Evolutionary conservation across 2,888 invertebrate species (phyloP), one percentile per base, ranked within the genome.

Genomic region (Hirtodrosophila duncani): DNA sequence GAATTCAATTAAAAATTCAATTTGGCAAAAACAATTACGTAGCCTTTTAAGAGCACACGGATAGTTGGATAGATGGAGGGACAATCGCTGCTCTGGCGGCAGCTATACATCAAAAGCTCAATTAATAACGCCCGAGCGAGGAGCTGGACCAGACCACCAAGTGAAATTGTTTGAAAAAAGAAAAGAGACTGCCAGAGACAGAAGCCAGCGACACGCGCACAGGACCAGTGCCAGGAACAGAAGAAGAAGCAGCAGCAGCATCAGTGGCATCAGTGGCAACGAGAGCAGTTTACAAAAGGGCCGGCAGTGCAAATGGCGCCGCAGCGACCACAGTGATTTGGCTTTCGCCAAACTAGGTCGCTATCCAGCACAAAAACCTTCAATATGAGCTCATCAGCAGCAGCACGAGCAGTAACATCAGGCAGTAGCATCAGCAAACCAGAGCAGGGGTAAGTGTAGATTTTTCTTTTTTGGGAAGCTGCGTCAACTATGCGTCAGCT

Each of bases 241-340:
- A 50, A 29, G 44, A 29, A 16, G 31, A 39, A 39, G 44, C 41
- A 57, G 53, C 42, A 42, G 7, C 20, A 20, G 20, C 5, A 4
- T 6, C 29, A n/a, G 20, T 3, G 13, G 18, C 18, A 14, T 23
- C 11, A 20, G 13, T 7, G 8, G 18, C 1, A 20, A 2, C 20
- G 16, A 29, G 42, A 20, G 43, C 36, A 51, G 38, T 61, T 74
- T 74, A 72, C 70, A 74, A 69, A 78, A 63, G 57, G 71, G 68
- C 67, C 71, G 59, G 41, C 42, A 70, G 65, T 75, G 71, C 68
- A 72, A 79, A 64, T 67, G 75, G 72, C 81, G 81, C 82, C 78
- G 39, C 78, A 62, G 50, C 60, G 81, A 66, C 81, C 82, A 66
- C 83, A 82, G 81, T 83, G 82, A 84, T 83, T 81, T 81, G 61